Conservation (phyloP, 2,797 vertebrate genomes). For the Typhlichthys eigenmanni region DNA sequence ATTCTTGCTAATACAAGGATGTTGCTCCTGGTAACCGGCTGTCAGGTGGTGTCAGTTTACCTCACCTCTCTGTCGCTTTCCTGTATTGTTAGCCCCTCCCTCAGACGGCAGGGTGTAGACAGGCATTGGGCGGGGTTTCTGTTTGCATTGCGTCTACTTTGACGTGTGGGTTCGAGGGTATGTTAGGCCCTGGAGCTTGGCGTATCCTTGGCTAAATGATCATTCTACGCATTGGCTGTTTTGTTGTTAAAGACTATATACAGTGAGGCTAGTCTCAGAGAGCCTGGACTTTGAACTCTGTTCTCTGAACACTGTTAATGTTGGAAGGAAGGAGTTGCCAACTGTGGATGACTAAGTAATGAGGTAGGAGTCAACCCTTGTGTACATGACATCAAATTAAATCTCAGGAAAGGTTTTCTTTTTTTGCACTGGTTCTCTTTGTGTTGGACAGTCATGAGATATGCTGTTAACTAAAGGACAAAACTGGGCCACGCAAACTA, state of each 20-base stretch:
- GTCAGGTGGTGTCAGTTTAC: conserved; percentile 77
- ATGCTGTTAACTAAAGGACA: conserved; percentile 14
- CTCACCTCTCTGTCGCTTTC: conserved; percentile 68
- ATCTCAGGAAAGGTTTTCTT: conserved; percentile 6
- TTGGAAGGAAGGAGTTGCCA: conserved; percentile 44
- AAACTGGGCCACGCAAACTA: neutral
- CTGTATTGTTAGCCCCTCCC: conserved; percentile 67
- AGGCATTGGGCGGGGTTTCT: conserved; percentile 33
- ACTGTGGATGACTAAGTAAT: conserved; percentile 46
- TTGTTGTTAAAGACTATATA: conserved; percentile 48
- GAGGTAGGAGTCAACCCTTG: conserved; percentile 39
- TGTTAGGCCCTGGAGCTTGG: conserved; percentile 29
- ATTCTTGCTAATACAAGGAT: conserved; percentile 41
- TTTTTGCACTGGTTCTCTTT: conserved; percentile 10
- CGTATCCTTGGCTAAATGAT: conserved; percentile 18
- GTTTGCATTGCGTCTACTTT: conserved; percentile 53
- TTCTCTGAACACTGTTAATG: conserved; percentile 47
- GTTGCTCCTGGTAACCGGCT: conserved; percentile 73
- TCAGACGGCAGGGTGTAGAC: conserved; percentile 43
- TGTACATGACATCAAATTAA: conserved; percentile 8
- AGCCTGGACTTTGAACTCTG: conserved; percentile 65
- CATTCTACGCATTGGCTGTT: conserved; percentile 25
- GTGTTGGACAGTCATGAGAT: conserved; percentile 20
- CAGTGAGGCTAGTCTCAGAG: conserved; percentile 22
- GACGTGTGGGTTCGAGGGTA: conserved; percentile 37